A percentile compares a stretch with the other conserved stretches of the same genome.
phyloP scores from a whole-genome alignment of 2,797 vertebrate genomes.

The Melanotaenia boesemani region DNA sequence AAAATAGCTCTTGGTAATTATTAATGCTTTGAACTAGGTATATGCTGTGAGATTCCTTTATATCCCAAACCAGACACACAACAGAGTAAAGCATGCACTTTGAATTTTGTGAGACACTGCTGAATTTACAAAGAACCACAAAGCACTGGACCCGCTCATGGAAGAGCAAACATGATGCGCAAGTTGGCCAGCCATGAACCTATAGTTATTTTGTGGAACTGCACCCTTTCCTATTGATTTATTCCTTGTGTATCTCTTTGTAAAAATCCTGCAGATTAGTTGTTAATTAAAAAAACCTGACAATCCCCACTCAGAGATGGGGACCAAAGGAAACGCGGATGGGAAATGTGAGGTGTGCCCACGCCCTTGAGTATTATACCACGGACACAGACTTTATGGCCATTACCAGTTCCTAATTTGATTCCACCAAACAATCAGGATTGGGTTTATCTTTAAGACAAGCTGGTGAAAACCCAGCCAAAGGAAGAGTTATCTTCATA shows the following conservation, averaged over 20 bases:
- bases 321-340: conserved; percentile 64
- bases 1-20: conserved; percentile 2
- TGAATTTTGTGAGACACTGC: conserved; percentile 17
- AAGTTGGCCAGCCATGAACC: conserved; percentile 57
- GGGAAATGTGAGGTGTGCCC: conserved; percentile 70
- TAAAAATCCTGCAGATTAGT: conserved; percentile 74
- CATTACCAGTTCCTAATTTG: conserved; percentile 75
- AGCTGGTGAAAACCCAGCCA: conserved; percentile 60
- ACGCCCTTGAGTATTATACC: conserved; percentile 65
- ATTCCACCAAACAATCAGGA: conserved; percentile 76
- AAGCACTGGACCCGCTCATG: conserved; percentile 49
- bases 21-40: conserved; percentile 34
- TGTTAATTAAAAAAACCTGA: conserved; percentile 68
- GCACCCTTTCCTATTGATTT: conserved; percentile 55
- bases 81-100: conserved; percentile 26
- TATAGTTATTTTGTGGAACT: conserved; percentile 53
- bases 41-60: conserved; percentile 12
- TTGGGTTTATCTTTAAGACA: conserved; percentile 69
- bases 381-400: conserved; percentile 57
- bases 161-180: conserved; percentile 63
- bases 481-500: conserved; percentile 78
- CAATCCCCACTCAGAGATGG: conserved; percentile 51
- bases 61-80: neutral
- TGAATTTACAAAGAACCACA: conserved; percentile 48
- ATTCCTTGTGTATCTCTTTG: conserved; percentile 54